Percentiles rank a stretch among this genome's conserved stretches.
Evolutionary conservation across 2,113 vertebrate genomes (phyloP).

Genomic region (Candoia aspera): DNA sequence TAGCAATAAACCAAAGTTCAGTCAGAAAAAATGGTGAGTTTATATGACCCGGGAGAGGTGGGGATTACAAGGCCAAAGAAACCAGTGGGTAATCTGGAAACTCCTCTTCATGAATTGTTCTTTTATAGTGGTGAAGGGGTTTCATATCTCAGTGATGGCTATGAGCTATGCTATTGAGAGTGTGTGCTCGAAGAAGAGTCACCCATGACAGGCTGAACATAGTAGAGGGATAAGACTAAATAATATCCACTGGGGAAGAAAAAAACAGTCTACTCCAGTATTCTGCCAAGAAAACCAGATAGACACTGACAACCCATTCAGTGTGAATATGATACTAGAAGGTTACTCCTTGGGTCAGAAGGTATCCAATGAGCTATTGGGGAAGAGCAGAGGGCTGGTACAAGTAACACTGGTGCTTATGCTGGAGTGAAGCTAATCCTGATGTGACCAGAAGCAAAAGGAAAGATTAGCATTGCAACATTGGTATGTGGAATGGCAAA

Average conservation of each 20-base stretch:
- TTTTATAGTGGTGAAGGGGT: not conserved
- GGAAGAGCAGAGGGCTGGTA: not conserved
- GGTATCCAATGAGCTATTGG: not conserved
- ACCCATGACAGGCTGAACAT: not conserved
- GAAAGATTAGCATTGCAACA: not conserved
- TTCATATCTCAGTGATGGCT: not conserved
- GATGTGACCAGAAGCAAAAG: not conserved
- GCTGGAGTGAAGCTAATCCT: not conserved
- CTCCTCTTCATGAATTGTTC: not conserved
- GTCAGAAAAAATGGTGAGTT: conserved; percentile 85
- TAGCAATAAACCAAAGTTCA: conserved; percentile 83
- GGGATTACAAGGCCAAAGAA: not conserved
- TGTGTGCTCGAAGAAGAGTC: not conserved
- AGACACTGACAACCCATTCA: not conserved
- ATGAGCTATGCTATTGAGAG: not conserved
- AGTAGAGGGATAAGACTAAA: not conserved
- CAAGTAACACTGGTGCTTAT: not conserved
- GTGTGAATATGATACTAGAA: not conserved
- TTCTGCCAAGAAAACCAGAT: not conserved
- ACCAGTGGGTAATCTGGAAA: not conserved
- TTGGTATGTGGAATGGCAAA: not conserved
- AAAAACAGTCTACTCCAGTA: not conserved
- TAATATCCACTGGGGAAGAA: not conserved
- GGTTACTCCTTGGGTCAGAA: not conserved
- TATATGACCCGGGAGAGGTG: not conserved